Evolutionary conservation across 2,797 vertebrate species (phyloP), one percentile per base, ranked within the genome.

Genomic region (Distichodus sexfasciatus): DNA sequence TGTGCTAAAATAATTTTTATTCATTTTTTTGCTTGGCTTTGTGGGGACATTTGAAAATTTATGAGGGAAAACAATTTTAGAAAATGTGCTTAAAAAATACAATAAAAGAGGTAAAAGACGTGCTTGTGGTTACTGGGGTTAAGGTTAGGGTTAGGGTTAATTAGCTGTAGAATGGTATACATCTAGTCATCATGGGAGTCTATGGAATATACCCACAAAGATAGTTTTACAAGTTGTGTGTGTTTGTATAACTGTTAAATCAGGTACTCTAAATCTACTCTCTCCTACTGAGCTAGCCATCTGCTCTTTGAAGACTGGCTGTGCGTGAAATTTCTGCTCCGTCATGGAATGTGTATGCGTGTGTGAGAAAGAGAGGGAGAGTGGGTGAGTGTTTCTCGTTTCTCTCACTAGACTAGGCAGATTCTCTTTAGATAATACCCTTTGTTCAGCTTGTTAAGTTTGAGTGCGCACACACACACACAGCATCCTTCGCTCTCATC

Each of bases 281-380:
- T 29, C 14, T 51, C 33, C 15, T 38, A 29, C 70, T 2, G 28
- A 33, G 5, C 48, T 24, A 36, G 35, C 73, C 62, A 72, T 76
- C 77, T 76, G 72, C 51, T 71, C 50, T 40, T 17, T 74, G 40
- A 65, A 33, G 19, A 35, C 66, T 66, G 61, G 33, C 50, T 50
- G 62, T 66, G 53, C 60, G 55, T 65, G 51, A 55, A 55, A 64
- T 72, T 72, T 72, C 35, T 66, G 51, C 62, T 66, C 35, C 35
- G 70, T 72, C 44, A 65, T 44, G 26, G 43, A 47, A 65, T 47
- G 62, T 36, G 47, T 51, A 54, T 21, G 23, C 15, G 60, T 35
- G 35, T 43, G 41, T 44, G 23, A 26, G 28, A 33, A 4, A 36
- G 48, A 9, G 12, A 51, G 17, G 40, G 14, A 15, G 28, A 2